phyloP scores from a whole-genome alignment of 64 coral and sea anemone species.

The Porites lutea region DNA sequence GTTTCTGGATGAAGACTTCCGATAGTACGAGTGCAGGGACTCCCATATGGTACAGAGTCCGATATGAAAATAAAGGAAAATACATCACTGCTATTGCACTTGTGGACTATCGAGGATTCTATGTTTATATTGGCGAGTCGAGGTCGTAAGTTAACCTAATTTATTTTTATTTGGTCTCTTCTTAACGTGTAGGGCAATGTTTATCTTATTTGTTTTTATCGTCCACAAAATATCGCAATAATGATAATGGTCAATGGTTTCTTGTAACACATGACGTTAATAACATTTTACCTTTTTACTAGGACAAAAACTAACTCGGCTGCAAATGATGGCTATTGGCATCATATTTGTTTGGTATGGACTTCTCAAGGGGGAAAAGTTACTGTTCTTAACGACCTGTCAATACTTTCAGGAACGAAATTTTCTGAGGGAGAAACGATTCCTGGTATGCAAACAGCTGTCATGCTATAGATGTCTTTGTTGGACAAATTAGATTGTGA shows the following conservation, averaged over 20 bases:
- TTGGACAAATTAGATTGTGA: not conserved
- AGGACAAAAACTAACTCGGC: not conserved
- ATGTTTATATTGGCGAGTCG: conserved; percentile 11
- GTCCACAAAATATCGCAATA: too few species aligned
- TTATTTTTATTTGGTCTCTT: too few species aligned
- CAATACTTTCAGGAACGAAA: not conserved
- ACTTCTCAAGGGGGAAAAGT: not conserved
- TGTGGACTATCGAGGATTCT: conserved; percentile 52
- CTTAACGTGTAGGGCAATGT: too few species aligned
- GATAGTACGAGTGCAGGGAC: conserved; percentile 1
- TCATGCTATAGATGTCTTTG: not conserved
- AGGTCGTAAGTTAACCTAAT: conserved; percentile 32
- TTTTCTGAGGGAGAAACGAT: conserved; percentile 45
- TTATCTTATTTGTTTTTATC: too few species aligned
- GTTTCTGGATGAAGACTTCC: conserved; percentile 57
- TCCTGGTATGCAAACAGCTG: not conserved
- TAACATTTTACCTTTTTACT: not conserved
- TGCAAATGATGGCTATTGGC: conserved; percentile 31
- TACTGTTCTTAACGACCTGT: not conserved
- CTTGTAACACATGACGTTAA: too few species aligned
- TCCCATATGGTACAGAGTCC: conserved; percentile 37
- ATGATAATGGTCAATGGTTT: too few species aligned
- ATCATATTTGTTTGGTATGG: conserved; percentile 49
- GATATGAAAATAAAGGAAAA: not conserved
- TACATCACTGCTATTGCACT: conserved; percentile 49